Percentiles rank a stretch among this genome's conserved stretches.
Evolutionary conservation across 1,140 invertebrate genomes (phyloP).

Genomic region (Pentalonia nigronervosa): DNA sequence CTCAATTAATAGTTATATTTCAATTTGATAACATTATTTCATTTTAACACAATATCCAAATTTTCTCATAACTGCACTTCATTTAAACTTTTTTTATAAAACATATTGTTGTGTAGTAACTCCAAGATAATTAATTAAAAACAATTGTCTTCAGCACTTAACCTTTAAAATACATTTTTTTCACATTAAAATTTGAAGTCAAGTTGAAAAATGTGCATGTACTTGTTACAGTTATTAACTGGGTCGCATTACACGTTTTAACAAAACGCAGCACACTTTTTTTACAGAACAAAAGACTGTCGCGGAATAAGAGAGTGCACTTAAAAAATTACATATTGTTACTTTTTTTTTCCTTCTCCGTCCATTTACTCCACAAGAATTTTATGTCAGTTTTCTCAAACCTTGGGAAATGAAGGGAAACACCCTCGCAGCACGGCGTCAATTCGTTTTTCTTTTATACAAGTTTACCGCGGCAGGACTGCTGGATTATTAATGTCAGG

Average conservation of each 20-base stretch:
- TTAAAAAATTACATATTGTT: slow-evolving; percentile 52
- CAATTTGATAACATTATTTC: not conserved
- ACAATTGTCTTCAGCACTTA: slow-evolving; percentile 8
- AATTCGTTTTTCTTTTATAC: slow-evolving; percentile 32
- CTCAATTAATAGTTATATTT: not conserved
- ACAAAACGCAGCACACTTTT: slow-evolving; percentile 26
- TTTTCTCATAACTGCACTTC: not conserved
- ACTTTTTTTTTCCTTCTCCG: not conserved
- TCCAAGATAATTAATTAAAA: slow-evolving; percentile 7
- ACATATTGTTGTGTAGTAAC: not conserved
- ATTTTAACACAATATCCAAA: not conserved
- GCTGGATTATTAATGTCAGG: slow-evolving; percentile 48
- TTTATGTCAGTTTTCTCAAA: slow-evolving; percentile 20
- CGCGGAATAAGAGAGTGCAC: slow-evolving; percentile 41
- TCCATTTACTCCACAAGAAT: not conserved
- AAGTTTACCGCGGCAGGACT: slow-evolving; percentile 10
- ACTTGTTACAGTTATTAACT: not conserved
- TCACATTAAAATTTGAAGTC: not conserved
- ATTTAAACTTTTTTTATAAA: slow-evolving; percentile 8
- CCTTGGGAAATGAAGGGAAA: slow-evolving; percentile 8
- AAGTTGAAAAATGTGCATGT: not conserved
- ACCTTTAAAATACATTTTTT: slow-evolving; percentile 22
- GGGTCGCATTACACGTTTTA: slow-evolving; percentile 34
- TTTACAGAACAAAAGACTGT: slow-evolving; percentile 41
- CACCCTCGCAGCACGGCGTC: slow-evolving; percentile 20